Base-by-base conservation (phyloP, 2,888 invertebrate species). In the Agrypnus murinus region DNA sequence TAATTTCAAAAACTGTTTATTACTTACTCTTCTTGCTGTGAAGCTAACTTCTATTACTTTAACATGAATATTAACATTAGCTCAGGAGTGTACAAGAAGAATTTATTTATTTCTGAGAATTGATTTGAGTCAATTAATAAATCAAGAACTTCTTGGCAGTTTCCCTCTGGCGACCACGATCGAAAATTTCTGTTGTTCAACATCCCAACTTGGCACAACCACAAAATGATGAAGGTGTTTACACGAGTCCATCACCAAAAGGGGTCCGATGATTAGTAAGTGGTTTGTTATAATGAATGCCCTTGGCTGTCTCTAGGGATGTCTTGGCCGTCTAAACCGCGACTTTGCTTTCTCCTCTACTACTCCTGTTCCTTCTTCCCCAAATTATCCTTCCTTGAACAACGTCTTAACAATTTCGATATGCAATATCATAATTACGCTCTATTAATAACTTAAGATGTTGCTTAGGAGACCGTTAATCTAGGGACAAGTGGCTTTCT, bases 381-480 rank as follows among this genome's bases (percentile, higher is more conserved):
- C n/a, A n/a, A n/a, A n/a, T n/a, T n/a, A n/a, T n/a, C n/a, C n/a
- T n/a, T n/a, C n/a, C 55, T 60, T 50, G 69, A 69, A 73, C 69
- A 31, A 31, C 48, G 74, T 69, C 63, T 25, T 25, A 25, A 25
- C 25, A 25, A 25, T 25, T 25, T 5, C 25, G 5, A 25, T 25
- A 76, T 81, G 78, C 81, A 82, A 81, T 83, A 82, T 80, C 81
- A 81, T 82, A 82, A 83, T 83, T 82, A 81, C 81, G 74, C 77
- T 73, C 80, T 80, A 83, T 82, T 83, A 83, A 82, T 83, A 82
- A 81, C 81, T 81, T 81, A 82, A 82, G 82, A 82, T 81, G 81
- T 83, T 81, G 80, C 79, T 81, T 79, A 79, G 83, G 81, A 81
- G 78, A 82, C 82, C 25, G 80, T 75, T 81, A 80, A 81, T 81